Percentiles rank a stretch among this genome's conserved stretches.
Conservation (phyloP, 2,888 invertebrate species). For the Melieria omissa region DNA sequence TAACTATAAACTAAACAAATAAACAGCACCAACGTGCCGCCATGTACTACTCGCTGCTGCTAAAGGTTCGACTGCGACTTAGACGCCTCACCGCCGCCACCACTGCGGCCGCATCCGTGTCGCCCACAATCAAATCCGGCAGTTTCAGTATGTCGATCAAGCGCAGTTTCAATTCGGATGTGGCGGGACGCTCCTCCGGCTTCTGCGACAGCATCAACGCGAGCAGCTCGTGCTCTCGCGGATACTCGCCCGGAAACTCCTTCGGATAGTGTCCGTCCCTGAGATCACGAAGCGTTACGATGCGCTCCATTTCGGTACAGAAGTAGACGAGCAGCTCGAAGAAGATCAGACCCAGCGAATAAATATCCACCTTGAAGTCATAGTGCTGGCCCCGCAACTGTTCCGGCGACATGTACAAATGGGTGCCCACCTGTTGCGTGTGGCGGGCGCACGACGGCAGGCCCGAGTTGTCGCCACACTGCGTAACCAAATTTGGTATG, state of each 20-base stretch:
- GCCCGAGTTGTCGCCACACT: constrained; percentile 55
- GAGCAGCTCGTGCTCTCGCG: constrained; percentile 78
- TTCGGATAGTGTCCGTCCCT: constrained; percentile 77
- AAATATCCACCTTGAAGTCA: constrained; percentile 94
- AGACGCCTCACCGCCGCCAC: constrained; percentile 53
- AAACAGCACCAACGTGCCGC: not conserved
- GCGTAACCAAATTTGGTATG: constrained; percentile 64
- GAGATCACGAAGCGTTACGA: constrained; percentile 74
- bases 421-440: constrained; percentile 82
- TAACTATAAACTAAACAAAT: not conserved
- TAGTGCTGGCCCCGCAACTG: constrained; percentile 81
- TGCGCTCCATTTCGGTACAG: constrained; percentile 89
- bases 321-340: constrained; percentile 94
- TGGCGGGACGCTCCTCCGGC: constrained; percentile 80
- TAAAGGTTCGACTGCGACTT: constrained; percentile 58
- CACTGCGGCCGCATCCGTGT: constrained; percentile 47
- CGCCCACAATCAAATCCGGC: constrained; percentile 50
- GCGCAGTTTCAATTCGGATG: constrained; percentile 72
- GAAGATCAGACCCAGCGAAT: constrained; percentile 91
- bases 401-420: constrained; percentile 98
- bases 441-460: constrained; percentile 67
- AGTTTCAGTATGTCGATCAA: constrained; percentile 54
- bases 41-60: constrained; percentile 47
- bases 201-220: constrained; percentile 80
- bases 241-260: constrained; percentile 73